These are phyloP conservation scores for Pyrocephalus nanus DNA, from an alignment of 2,797 vertebrate species.

Conservation along the genomic window DNA sequence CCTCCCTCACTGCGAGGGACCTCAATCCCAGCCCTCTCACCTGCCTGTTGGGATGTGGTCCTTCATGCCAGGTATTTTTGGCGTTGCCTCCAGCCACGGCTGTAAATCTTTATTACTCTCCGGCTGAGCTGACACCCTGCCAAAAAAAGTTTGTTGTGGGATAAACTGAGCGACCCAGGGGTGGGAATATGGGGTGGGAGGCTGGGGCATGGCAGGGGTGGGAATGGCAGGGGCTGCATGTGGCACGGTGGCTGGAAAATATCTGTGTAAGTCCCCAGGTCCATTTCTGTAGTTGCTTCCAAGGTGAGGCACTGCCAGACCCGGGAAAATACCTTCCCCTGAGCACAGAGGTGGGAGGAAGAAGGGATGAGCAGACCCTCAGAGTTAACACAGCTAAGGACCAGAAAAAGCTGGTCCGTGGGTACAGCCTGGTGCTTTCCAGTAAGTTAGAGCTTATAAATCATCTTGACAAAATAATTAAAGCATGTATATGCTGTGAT, in stretches of 20 bases:
- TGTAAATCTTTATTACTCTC: neutral
- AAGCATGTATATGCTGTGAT: neutral
- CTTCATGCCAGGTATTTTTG: neutral
- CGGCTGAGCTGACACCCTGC: neutral
- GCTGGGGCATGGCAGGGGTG: neutral
- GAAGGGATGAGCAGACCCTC: neutral
- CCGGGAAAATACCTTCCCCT: neutral
- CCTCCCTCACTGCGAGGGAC: neutral
- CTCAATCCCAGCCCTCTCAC: neutral
- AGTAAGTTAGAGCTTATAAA: slow-evolving; percentile 15
- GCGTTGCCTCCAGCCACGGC: neutral
- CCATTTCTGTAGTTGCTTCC: rapidly evolving
- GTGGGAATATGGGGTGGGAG: neutral
- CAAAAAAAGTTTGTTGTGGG: neutral
- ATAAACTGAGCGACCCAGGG: neutral
- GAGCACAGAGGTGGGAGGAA: neutral
- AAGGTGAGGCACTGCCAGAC: neutral
- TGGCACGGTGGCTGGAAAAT: neutral
- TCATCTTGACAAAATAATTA: slow-evolving; percentile 66
- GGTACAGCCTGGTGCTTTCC: slow-evolving; percentile 27
- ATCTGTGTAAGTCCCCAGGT: neutral
- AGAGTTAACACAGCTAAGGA: neutral
- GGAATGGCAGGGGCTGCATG: rapidly evolving
- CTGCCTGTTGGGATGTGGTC: neutral
- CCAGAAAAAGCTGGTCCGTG: neutral